Percentiles rank a stretch among this genome's conserved stretches.
Conservation (phyloP, 2,888 invertebrate genomes). For the Drosophila quasianomalipes region DNA sequence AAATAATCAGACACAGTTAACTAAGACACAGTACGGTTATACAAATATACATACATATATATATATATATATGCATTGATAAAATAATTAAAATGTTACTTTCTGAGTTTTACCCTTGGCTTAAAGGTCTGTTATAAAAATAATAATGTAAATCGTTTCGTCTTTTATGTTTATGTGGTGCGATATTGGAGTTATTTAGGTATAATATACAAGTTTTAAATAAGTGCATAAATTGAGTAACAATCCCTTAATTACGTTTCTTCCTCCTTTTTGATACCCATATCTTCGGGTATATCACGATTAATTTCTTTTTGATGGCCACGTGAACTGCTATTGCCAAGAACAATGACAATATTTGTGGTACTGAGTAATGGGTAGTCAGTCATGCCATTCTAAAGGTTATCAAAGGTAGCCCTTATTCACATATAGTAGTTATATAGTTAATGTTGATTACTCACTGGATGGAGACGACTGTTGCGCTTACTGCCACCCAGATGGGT, state of each 20-base stretch:
- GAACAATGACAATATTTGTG: conserved; percentile 83
- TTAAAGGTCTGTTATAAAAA: neutral
- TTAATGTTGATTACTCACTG: conserved; percentile 44
- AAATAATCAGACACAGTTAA: conserved; percentile 61
- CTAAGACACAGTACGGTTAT: conserved; percentile 45
- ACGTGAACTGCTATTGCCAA: conserved; percentile 78
- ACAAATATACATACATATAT: conserved; percentile 17
- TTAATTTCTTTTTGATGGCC: conserved; percentile 75
- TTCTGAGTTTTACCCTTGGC: conserved; percentile 24
- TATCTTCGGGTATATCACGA: conserved; percentile 76
- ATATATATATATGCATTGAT: conserved; percentile 24
- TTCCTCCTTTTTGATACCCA: conserved; percentile 79
- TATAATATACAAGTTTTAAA: neutral
- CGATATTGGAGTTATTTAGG: conserved; percentile 12
- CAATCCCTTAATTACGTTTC: conserved; percentile 81
- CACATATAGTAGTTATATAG: neutral
- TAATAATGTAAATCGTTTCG: neutral
- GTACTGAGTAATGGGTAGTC: conserved; percentile 71
- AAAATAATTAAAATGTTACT: conserved; percentile 44
- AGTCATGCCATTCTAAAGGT: conserved; percentile 58
- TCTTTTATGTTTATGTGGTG: neutral
- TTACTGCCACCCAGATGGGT: conserved; percentile 47
- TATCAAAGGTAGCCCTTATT: neutral
- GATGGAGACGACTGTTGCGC: conserved; percentile 73
- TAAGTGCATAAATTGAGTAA: neutral